Evolutionary conservation across 2,797 vertebrate genomes (phyloP), one percentile per base, ranked within the genome.

Genomic region (Cynopterus sphinx): DNA sequence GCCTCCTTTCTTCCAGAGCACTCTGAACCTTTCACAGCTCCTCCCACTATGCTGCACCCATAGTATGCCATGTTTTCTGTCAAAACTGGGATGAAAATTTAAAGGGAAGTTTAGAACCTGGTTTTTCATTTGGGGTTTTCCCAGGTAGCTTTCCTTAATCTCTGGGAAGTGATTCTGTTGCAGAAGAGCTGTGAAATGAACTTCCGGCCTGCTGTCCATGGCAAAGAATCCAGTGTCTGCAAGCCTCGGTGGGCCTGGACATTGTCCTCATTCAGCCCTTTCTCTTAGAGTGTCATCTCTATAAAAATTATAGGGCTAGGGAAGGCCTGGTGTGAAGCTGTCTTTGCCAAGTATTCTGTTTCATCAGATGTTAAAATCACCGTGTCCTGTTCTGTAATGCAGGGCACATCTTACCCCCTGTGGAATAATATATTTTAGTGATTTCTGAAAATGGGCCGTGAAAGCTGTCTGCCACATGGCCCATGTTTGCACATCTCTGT

Each of bases 401-500:
- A 95, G 92, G 87, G 75, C 79, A 95, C 91, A 90, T 82, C 86
- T 92, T 85, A 91, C 59, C 96, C 90, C 28, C 57, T 67, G 49
- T 84, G 93, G 51, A 84, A 96, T 96, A 87, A 94, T 87, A 78
- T 79, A 92, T 97, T 95, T 97, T 94, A 93, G 59, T 90, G 87
- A 96, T 96, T 96, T 97, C 87, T 94, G 77, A 97, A 97, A 96
- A 95, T 90, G 96, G 86, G 90, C 87, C 4, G 10, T 51, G 92
- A 95, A 91, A 87, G 87, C 95, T 78, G 90, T 97, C 81, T 97
- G 87, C 87, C 94, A 93, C 97, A 90, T 96, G 97, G 97, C 90
- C 92, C 28, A 1, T 97, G 95, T 98, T 97, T 98, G 4, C 28
- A 87, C 98, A 94, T 97, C 95, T 97, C 95, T 98, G 87, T 96